Evolutionary conservation across 2,113 vertebrate genomes (phyloP), one percentile per base, ranked within the genome.

Genomic region (Heterotilapia buettikoferi): DNA sequence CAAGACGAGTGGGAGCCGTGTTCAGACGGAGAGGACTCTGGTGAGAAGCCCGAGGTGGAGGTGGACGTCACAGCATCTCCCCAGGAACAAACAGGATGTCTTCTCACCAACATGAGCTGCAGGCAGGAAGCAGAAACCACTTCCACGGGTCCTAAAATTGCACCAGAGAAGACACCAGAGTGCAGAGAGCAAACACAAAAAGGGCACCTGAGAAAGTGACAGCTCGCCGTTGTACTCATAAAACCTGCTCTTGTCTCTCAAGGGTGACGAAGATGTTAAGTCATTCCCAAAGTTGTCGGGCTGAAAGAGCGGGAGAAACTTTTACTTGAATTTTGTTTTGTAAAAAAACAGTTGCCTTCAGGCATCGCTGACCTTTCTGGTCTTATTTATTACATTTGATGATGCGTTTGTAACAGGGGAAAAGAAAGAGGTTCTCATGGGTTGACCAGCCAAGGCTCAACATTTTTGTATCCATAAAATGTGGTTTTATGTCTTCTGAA

Each of bases 321-420:
- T 94, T 95, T 93, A 95, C 93, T 95, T 95, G 94, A 94, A 95
- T 93, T 97, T 93, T 96, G 80, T 92, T 92, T 87, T 93, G 90
- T 92, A 88, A 92, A 93, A 93, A 68, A 40, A 13, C 61, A 92
- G 83, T 90, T 84, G 89, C 84, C 73, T 85, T 16, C 26, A 83
- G 85, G 85, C 80, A 71, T 87, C 80, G 33, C 57, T 87, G 79
- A 91, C 26, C 31, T 93, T 68, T 91, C 3, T 78, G 71, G 50
- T 92, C 89, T 96, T 97, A 97, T 97, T 98, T 98, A 98, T 98
- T 97, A 96, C 91, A 94, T 96, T 96, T 96, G 94, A 90, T 79
- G 71, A 87, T 50, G 66, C 84, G 84, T 89, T 88, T 66, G 82
- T 83, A 90, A 86, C 43, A 56, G 86, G 80, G 90, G 9, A 78